Percentiles rank a stretch among this genome's conserved stretches.
These are phyloP conservation scores for Columba livia DNA, from an alignment of 2,113 vertebrate genomes.

Conservation along the genomic window DNA sequence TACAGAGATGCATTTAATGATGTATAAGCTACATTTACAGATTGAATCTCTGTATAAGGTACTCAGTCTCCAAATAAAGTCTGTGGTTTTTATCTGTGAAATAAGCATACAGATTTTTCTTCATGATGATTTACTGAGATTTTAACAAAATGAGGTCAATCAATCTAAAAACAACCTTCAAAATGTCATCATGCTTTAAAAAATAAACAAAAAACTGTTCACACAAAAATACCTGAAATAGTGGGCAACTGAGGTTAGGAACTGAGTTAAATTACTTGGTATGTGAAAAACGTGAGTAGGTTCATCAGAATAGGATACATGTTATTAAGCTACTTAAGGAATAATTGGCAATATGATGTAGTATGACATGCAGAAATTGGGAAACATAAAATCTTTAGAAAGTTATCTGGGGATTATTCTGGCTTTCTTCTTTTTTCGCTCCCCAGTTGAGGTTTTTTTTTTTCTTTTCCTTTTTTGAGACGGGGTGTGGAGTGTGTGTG, in stretches of 20 bases:
- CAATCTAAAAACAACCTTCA: neutral
- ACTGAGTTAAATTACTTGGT: neutral
- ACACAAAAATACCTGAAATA: neutral
- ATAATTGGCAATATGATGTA: neutral
- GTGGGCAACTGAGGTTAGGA: neutral
- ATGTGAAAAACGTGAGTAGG: neutral
- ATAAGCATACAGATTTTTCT: neutral
- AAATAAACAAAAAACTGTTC: neutral
- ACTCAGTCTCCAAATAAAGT: neutral
- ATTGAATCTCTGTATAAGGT: neutral
- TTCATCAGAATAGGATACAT: neutral
- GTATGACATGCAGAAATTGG: neutral
- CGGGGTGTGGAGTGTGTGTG: too few species aligned
- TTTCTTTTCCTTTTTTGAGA: too few species aligned
- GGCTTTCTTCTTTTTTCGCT: neutral
- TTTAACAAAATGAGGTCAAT: neutral
- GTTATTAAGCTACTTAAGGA: neutral
- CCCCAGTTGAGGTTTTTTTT: neutral
- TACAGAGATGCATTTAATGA: neutral
- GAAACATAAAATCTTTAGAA: neutral
- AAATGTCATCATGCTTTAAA: neutral
- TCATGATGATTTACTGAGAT: neutral
- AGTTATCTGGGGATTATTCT: neutral
- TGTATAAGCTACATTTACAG: neutral
- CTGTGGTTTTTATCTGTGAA: neutral